Evolutionary conservation across 2,888 invertebrate genomes (phyloP).

Genomic region (Cantharis rufa): DNA sequence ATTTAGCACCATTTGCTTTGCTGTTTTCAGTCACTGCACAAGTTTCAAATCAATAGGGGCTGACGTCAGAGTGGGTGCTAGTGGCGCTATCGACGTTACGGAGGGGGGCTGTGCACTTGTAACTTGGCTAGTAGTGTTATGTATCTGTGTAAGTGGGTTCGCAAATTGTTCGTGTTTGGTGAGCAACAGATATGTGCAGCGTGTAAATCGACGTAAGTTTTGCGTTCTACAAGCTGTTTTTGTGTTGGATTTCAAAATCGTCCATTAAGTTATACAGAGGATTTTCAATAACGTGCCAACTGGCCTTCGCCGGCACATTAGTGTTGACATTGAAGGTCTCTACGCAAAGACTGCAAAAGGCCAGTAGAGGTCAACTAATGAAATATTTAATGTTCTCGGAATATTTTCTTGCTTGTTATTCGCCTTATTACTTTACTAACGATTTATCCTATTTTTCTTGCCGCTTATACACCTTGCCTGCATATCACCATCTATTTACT

Average conservation of each 20-base stretch:
- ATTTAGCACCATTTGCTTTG: conserved; percentile 49
- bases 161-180: conserved; percentile 54
- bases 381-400: conserved; percentile 42
- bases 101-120: conserved; percentile 57
- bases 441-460: background rate
- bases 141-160: conserved; percentile 56
- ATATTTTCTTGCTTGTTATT: conserved; percentile 34
- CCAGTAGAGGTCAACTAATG: conserved; percentile 56
- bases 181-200: conserved; percentile 51
- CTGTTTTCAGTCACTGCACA: conserved; percentile 8
- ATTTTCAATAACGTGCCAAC: conserved; percentile 49
- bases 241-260: conserved; percentile 31
- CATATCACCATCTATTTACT: background rate
- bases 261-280: conserved; percentile 23
- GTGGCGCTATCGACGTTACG: conserved; percentile 53
- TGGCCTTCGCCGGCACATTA: conserved; percentile 57
- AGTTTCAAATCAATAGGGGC: conserved; percentile 55
- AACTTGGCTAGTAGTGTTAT: conserved; percentile 58
- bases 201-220: conserved; percentile 52
- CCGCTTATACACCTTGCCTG: background rate
- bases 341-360: conserved; percentile 56
- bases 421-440: conserved; percentile 9
- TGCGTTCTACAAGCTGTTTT: conserved; percentile 35
- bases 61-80: conserved; percentile 55
- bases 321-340: conserved; percentile 58